Base-by-base conservation (phyloP, 1,140 invertebrate species). In the Bombus haemorrhoidalis region DNA sequence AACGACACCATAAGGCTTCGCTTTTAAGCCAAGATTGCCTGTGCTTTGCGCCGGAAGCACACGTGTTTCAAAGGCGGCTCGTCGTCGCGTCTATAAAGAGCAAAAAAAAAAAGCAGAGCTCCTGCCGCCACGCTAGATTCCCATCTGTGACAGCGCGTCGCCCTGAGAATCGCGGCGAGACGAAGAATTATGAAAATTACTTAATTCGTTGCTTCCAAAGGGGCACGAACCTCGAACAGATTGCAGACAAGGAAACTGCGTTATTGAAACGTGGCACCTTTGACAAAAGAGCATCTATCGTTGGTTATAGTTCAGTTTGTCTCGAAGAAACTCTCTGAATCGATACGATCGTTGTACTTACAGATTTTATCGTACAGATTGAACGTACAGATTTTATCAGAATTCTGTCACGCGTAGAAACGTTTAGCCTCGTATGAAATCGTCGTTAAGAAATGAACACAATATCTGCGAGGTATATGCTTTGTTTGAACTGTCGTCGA, bases 1-100 rank as follows among this genome's bases (percentile, higher is more conserved):
- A 88, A 88, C 71, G 72, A 57, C 39, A 15, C 39, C 43, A 77
- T 82, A 83, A 76, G 57, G 77, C 66, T 75, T 25, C 6, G 53
- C 80, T 83, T 86, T 86, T 89, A 53, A 83, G 43, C 39, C 71
- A 37, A 89, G 85, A 88, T 89, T 89, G 83, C 43, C 80, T 76
- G 47, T 72, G 72, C 69, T 86, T 86, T 89, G 69, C 68, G 41
- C 62, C 47, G 76, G 47, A 69, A 89, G 76, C 83, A 66, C 83
- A 88, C 79, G 59, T 89, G 87, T 88, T 83, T 86, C 87, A 89
- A 89, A 83, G 84, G 74, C 79, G 79, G 62, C n/a, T 73, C n/a
- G 47, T 59, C 47, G 37, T 28, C 62, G 43, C 68, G 47, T 79
- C 71, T 18, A 85, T 62, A 81, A 81, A 80, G 75, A 57, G 32